phyloP scores from a whole-genome alignment of 2,113 vertebrate genomes.

The Zingel zingel region DNA sequence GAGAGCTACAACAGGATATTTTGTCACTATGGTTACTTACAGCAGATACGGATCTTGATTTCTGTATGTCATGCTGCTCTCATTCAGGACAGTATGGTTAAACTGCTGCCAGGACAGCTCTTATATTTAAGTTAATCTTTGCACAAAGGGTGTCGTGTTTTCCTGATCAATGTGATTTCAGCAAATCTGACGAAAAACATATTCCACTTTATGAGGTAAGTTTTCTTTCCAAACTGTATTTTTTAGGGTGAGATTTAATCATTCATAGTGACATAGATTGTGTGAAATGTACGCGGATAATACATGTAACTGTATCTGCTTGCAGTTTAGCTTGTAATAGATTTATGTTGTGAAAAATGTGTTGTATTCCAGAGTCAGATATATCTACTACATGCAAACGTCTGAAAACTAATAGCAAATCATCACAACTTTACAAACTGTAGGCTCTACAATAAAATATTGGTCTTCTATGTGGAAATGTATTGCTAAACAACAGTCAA shows the following conservation, averaged over 20 bases:
- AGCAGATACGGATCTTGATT: slow-evolving; percentile 63
- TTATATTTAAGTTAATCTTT: not conserved
- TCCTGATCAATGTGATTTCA: slow-evolving; percentile 25
- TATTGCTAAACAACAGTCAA: not conserved
- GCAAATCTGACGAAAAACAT: not conserved
- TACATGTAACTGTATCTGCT: not conserved
- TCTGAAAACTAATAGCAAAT: not conserved
- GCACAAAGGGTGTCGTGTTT: not conserved
- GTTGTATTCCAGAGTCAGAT: not conserved
- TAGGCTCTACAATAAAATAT: not conserved
- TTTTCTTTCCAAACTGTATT: not conserved
- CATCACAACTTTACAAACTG: not conserved
- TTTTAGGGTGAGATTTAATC: not conserved
- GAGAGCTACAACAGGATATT: slow-evolving; percentile 80
- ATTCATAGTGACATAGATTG: not conserved
- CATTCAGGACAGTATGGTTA: not conserved
- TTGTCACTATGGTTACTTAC: slow-evolving; percentile 78
- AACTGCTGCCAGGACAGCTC: not conserved
- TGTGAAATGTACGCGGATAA: not conserved
- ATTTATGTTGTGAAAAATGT: not conserved
- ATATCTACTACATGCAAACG: not conserved
- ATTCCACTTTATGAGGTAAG: slow-evolving; percentile 58
- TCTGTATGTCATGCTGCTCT: slow-evolving; percentile 60
- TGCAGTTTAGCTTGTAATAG: not conserved
- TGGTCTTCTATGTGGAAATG: not conserved